Percentiles rank a stretch among this genome's conserved stretches.
phyloP scores from a whole-genome alignment of 2,888 invertebrate genomes.

The Eudemis profundana region DNA sequence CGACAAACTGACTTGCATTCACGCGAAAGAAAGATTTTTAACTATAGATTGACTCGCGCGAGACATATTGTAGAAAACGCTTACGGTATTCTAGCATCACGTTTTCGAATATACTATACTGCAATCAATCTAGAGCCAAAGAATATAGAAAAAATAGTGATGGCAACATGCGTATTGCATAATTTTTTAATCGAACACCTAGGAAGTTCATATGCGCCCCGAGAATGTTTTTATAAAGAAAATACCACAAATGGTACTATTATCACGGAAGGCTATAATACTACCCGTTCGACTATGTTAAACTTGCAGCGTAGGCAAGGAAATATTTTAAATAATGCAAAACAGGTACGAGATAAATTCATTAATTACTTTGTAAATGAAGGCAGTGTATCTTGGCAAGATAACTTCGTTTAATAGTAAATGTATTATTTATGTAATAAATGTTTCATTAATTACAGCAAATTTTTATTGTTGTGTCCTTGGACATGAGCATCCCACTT shows the following conservation, averaged over 20 bases:
- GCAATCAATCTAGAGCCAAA: neutral
- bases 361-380: constrained; percentile 9
- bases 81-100: neutral
- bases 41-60: neutral
- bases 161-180: neutral
- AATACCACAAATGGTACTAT: neutral
- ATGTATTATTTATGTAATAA: too few relatives aligned
- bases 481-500: too few relatives aligned
- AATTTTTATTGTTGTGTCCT: too few relatives aligned
- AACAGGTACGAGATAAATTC: constrained; percentile 4
- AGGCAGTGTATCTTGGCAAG: constrained; percentile 13
- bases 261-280: neutral
- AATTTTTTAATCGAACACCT: neutral
- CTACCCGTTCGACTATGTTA: neutral
- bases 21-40: neutral
- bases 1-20: neutral
- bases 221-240: neutral
- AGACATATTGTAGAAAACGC: neutral
- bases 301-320: neutral
- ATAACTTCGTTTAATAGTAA: neutral
- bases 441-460: too few relatives aligned
- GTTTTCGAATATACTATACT: neutral
- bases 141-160: neutral
- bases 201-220: neutral
- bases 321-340: constrained; percentile 9